These are phyloP conservation scores for Neotragus moschatus DNA, from an alignment of 2,113 vertebrate species.

Conservation along the genomic window DNA sequence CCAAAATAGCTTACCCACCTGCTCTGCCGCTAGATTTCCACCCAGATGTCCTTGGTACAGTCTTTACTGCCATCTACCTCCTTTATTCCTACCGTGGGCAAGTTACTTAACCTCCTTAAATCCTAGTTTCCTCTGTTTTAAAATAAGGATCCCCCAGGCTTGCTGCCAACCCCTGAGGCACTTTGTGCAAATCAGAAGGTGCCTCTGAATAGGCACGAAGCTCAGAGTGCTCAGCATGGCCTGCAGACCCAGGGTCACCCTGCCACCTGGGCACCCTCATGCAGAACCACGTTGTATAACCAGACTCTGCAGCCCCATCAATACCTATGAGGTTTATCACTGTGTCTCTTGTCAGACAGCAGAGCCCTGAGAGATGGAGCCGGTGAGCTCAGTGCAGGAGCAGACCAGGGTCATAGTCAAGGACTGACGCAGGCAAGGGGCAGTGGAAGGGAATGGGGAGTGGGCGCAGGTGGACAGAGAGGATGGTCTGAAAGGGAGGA, in stretches of 20 bases:
- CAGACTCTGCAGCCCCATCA: background rate
- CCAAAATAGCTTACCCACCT: slow-evolving; percentile 7
- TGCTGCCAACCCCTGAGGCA: background rate
- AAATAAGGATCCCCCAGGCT: background rate
- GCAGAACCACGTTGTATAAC: background rate
- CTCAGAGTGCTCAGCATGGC: background rate
- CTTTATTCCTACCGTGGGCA: background rate
- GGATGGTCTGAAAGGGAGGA: background rate
- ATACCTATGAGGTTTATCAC: background rate
- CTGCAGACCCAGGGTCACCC: background rate
- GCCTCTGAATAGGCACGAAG: background rate
- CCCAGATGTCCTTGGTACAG: background rate
- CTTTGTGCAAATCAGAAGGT: background rate
- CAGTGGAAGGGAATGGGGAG: background rate
- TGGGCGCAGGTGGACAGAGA: background rate
- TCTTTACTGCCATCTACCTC: background rate
- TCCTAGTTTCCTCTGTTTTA: background rate
- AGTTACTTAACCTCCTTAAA: background rate
- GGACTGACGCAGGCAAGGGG: background rate
- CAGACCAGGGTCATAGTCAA: background rate
- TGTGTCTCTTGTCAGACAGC: background rate
- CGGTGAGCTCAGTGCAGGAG: background rate
- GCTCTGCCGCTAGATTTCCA: background rate
- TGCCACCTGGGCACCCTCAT: background rate
- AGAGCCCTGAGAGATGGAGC: background rate